Percentiles rank a stretch among this genome's conserved stretches.
Evolutionary conservation across 2,888 invertebrate species (phyloP).

Genomic region (Phania funesta): DNA sequence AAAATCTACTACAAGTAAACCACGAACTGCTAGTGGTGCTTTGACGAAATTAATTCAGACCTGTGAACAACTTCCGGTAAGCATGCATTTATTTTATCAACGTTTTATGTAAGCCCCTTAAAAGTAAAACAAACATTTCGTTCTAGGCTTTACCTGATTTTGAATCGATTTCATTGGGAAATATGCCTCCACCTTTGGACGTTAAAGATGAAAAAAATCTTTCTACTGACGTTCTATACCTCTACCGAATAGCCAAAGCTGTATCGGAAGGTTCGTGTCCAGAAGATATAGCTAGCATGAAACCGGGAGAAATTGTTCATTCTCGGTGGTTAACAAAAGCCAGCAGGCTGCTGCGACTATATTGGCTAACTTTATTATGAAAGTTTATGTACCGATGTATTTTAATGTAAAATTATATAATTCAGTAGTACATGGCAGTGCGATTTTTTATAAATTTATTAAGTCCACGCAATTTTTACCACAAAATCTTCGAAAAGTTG

Average conservation of each 20-base stretch:
- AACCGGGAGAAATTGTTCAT: constrained; percentile 11
- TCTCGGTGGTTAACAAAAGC: constrained; percentile 13
- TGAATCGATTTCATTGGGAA: background rate
- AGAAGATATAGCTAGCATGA: constrained; percentile 29
- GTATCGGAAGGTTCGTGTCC: constrained; percentile 15
- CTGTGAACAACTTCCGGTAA: constrained; percentile 19
- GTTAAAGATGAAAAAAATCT: background rate
- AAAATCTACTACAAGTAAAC: constrained; percentile 5
- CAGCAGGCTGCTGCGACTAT: background rate
- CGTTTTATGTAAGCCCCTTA: background rate
- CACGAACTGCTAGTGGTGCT: constrained; percentile 3
- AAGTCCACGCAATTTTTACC: constrained; percentile 16
- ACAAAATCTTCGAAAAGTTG: constrained; percentile 26
- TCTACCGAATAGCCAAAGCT: constrained; percentile 8
- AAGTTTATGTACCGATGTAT: constrained; percentile 18
- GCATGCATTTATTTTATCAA: background rate
- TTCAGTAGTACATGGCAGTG: constrained; percentile 1
- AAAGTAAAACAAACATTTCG: constrained; percentile 2
- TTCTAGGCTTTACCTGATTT: background rate
- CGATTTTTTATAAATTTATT: constrained; percentile 25
- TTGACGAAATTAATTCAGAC: constrained; percentile 6
- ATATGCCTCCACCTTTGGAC: background rate
- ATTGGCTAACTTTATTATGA: constrained; percentile 11
- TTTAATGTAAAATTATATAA: constrained; percentile 26
- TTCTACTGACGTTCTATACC: constrained; percentile 12